Evolutionary conservation across 2,888 invertebrate genomes (phyloP).

Genomic region (Macropis europaea): DNA sequence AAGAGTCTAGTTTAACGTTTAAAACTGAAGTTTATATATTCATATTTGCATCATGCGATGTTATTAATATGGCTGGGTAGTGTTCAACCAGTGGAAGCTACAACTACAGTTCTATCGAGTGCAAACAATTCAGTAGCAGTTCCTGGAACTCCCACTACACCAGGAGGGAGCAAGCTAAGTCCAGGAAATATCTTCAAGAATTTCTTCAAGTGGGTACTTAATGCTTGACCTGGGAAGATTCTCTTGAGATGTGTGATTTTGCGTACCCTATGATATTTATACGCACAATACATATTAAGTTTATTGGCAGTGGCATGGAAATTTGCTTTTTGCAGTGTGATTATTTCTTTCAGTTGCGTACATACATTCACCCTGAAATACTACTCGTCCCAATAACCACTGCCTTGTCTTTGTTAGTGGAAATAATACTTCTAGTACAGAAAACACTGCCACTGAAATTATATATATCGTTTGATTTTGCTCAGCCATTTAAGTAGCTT

Average conservation of each 20-base stretch:
- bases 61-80: conserved; percentile 71
- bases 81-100: conserved; percentile 74
- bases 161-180: conserved; percentile 87
- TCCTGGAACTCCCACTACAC: conserved; percentile 83
- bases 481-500: conserved; percentile 11
- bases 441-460: conserved; percentile 26
- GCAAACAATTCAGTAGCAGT: conserved; percentile 79
- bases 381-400: conserved; percentile 38
- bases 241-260: conserved; percentile 66
- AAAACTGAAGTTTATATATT: conserved; percentile 40
- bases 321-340: conserved; percentile 67
- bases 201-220: conserved; percentile 94
- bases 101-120: conserved; percentile 72
- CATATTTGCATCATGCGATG: conserved; percentile 53
- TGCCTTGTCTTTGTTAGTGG: conserved; percentile 28
- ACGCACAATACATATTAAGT: conserved; percentile 59
- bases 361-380: conserved; percentile 31
- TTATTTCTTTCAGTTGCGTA: conserved; percentile 59
- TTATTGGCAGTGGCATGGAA: conserved; percentile 68
- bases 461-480: conserved; percentile 14
- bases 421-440: conserved; percentile 17
- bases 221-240: conserved; percentile 67
- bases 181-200: conserved; percentile 96
- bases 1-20: conserved; percentile 13
- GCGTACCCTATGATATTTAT: conserved; percentile 56